Base-by-base conservation (phyloP, 2,888 invertebrate genomes). In the Drosophila ustulata region DNA sequence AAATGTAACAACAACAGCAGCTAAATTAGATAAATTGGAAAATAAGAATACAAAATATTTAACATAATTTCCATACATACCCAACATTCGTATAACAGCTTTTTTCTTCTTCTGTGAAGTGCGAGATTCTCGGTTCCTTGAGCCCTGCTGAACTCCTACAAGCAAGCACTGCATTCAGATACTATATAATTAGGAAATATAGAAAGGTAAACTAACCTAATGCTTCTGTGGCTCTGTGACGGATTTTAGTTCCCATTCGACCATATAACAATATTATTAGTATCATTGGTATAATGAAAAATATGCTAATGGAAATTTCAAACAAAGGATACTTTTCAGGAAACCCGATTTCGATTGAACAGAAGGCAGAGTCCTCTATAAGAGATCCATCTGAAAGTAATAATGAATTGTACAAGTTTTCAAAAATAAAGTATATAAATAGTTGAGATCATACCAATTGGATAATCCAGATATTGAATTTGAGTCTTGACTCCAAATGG, bases 1-100 rank as follows among this genome's bases (percentile, higher is more conserved):
- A 93, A 98, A 98, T 34, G 97, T 96, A 6, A 98, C 94, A 58
- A 98, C 98, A 25, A 98, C 98, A 3, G 97, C 97, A 79, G 97
- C 98, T 98, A 41, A 1, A 34, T 34, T n/a, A 1, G 1, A 4
- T n/a, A 7, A 4, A 6, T 25, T n/a, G 3, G 25, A 3, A 9
- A 7, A 23, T 25, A 5, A 23, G 8, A 13, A 25, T n/a, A 53
- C 34, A 1, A 13, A 11, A 13, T 2, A 2, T 26, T 37, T 7
- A 18, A 1, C 37, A 2, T n/a, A 3, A 7, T 18, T 7, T n/a
- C 3, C n/a, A 8, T 11, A 4, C 90, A 94, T 92, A 97, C 97
- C 95, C 74, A 97, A 93, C 96, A 97, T 97, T 87, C 96, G 93
- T 72, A 97, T 95, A 71, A 96, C 95, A 65, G 95, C 95, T 89